Evolutionary conservation across 2,113 vertebrate genomes (phyloP).

Genomic region (Phylloscopus whistleri): DNA sequence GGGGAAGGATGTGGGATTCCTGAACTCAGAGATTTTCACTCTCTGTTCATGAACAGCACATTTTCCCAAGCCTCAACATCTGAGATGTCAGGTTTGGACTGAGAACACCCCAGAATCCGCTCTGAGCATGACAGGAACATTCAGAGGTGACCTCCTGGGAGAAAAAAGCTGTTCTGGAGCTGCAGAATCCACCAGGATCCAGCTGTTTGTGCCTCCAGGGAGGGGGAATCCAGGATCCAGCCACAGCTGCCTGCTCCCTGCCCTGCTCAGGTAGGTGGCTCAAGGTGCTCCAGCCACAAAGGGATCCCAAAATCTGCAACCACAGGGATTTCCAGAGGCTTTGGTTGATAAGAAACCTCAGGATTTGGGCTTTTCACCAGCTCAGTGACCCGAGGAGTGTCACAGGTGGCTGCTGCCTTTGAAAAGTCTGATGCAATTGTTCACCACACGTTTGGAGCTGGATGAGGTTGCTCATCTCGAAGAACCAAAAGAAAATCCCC

Average conservation of each 20-base stretch:
- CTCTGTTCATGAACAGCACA: accelerated
- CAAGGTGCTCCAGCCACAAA: not conserved
- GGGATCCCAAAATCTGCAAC: not conserved
- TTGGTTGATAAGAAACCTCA: not conserved
- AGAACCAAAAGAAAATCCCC: not conserved
- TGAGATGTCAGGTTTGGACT: not conserved
- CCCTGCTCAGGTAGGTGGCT: not conserved
- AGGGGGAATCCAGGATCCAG: not conserved
- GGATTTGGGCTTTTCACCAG: not conserved
- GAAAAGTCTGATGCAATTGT: not conserved
- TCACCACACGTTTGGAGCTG: not conserved
- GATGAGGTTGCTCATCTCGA: accelerated
- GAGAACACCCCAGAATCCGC: not conserved
- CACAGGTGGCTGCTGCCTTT: not conserved
- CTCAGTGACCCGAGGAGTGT: not conserved
- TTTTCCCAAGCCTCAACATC: not conserved
- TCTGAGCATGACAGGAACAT: not conserved
- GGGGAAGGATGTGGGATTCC: not conserved
- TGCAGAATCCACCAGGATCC: not conserved
- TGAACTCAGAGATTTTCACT: not conserved
- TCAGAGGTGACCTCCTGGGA: not conserved
- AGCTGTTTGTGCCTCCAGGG: not conserved
- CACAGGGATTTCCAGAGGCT: not conserved
- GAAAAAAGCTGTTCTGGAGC: not conserved
- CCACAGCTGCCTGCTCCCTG: not conserved